These are phyloP conservation scores for Habropoda laboriosa DNA, from an alignment of 1,140 invertebrate species.

Conservation along the genomic window DNA sequence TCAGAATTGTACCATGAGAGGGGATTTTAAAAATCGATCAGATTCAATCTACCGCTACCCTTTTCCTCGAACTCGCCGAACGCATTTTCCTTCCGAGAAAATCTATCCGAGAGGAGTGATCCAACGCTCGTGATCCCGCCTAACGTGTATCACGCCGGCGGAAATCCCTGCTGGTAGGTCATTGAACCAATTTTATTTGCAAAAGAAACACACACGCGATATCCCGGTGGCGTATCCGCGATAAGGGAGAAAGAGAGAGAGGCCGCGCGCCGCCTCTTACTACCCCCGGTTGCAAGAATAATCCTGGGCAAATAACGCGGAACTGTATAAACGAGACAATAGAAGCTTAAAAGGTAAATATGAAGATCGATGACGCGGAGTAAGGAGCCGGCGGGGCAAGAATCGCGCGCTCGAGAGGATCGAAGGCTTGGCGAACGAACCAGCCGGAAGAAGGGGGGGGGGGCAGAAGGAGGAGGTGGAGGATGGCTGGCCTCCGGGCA, in stretches of 20 bases:
- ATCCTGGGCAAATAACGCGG: slow-evolving; percentile 27
- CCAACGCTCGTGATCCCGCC: no score
- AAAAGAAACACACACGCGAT: background rate
- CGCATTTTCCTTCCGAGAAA: no score
- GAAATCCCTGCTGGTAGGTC: background rate
- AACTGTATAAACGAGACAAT: slow-evolving; percentile 22
- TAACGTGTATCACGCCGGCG: no score
- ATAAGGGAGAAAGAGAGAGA: no score
- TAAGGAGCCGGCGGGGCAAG: slow-evolving; percentile 27
- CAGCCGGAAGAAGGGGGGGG: slow-evolving; percentile 58
- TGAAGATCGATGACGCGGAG: slow-evolving; percentile 49
- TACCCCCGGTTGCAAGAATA: background rate
- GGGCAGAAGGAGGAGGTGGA: no score
- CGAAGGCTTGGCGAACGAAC: slow-evolving; percentile 37
- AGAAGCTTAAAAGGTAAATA: slow-evolving; percentile 44
- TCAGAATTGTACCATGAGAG: no score
- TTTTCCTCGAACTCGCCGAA: no score
- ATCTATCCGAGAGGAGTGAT: no score
- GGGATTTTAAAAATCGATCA: background rate
- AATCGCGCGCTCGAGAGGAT: slow-evolving; percentile 34
- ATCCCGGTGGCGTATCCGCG: background rate
- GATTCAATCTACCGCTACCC: background rate
- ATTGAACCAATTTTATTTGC: background rate
- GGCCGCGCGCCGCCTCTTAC: no score
- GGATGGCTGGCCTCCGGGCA: slow-evolving; percentile 58